Conservation (phyloP, 1,140 invertebrate genomes). For the Nylanderia fulva region DNA sequence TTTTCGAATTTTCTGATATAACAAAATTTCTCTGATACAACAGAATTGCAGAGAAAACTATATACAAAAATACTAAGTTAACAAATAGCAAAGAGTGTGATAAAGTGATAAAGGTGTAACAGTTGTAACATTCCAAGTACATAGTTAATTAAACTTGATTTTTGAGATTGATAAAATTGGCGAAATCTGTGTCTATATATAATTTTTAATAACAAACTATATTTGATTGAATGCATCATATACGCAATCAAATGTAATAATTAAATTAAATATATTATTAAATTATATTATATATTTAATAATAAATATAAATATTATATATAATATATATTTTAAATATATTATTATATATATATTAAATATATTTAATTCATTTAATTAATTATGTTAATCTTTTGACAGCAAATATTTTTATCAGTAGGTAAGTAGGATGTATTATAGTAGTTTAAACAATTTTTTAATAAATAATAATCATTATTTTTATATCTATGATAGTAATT, state of each 20-base stretch:
- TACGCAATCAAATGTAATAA: slow-evolving; percentile 16
- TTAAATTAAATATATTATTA: background rate
- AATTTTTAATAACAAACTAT: background rate
- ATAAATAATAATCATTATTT: slow-evolving; percentile 40
- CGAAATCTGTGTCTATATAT: background rate
- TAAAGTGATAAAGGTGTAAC: slow-evolving; percentile 16
- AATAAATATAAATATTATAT: too few relatives aligned
- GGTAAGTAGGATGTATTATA: background rate
- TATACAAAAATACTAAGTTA: slow-evolving; percentile 8
- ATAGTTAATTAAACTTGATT: slow-evolving; percentile 5
- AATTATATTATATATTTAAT: too few relatives aligned
- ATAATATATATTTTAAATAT: too few relatives aligned
- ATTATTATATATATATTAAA: too few relatives aligned
- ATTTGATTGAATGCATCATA: background rate
- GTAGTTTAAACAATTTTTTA: slow-evolving; percentile 16
- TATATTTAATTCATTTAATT: too few relatives aligned
- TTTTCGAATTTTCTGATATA: slow-evolving; percentile 3
- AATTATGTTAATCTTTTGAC: slow-evolving; percentile 7
- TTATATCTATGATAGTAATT: slow-evolving; percentile 28
- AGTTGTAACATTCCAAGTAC: background rate
- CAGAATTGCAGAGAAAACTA: slow-evolving; percentile 1
- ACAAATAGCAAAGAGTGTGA: slow-evolving; percentile 32
- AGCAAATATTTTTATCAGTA: slow-evolving; percentile 5
- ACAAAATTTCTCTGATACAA: background rate
- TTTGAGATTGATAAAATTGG: background rate